A percentile compares a stretch with the other conserved stretches of the same genome.
phyloP scores from a whole-genome alignment of 30 jellyfish, hydroid and myxozoan genomes.

The Turritopsis dohrnii region DNA sequence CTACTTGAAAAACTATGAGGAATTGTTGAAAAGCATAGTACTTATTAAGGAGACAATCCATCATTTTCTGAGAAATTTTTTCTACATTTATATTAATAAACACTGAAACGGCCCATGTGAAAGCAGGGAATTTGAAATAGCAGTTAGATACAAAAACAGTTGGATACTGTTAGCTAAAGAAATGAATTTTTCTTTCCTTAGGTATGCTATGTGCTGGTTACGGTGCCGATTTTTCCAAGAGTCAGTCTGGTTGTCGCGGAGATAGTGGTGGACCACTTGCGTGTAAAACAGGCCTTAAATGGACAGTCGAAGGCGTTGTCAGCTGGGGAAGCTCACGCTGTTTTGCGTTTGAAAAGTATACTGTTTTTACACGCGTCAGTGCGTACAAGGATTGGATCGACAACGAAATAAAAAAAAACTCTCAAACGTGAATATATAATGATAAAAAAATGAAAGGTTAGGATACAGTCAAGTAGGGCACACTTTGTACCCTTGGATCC shows the following conservation, averaged over 20 bases:
- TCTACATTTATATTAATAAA: too few species aligned
- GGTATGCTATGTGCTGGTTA: background rate
- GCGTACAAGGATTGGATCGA: slow-evolving; percentile 42
- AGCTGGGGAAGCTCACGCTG: slow-evolving; percentile 54
- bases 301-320: slow-evolving; percentile 57
- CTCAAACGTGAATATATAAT: too few species aligned
- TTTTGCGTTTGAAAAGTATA: slow-evolving; percentile 33
- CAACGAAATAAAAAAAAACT: slow-evolving; percentile 1
- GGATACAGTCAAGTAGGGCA: too few species aligned
- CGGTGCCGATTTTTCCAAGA: background rate
- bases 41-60: too few species aligned
- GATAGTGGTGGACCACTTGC: slow-evolving; percentile 75
- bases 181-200: background rate
- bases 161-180: background rate
- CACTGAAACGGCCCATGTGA: too few species aligned
- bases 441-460: too few species aligned
- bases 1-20: too few species aligned
- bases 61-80: too few species aligned
- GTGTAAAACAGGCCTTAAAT: slow-evolving; percentile 27
- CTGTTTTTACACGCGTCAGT: slow-evolving; percentile 48
- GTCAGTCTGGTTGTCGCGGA: slow-evolving; percentile 52
- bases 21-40: too few species aligned
- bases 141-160: background rate
- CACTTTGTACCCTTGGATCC: too few species aligned
- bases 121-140: background rate